phyloP scores from a whole-genome alignment of 1,140 invertebrate species.

The Micrasema longulum region DNA sequence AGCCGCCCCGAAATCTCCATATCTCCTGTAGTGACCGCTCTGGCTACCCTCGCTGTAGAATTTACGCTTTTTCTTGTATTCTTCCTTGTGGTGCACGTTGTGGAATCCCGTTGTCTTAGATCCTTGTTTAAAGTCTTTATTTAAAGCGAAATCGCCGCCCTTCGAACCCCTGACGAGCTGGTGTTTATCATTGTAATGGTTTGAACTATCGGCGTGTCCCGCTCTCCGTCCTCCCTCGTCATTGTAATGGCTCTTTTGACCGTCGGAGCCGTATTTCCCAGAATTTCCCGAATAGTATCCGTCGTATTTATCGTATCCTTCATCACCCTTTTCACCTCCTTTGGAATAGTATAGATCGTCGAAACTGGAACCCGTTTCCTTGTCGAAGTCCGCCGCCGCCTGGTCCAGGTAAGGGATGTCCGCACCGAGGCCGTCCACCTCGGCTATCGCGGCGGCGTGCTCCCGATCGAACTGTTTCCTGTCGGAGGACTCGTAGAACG shows the following conservation, averaged over 20 bases:
- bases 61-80: constrained; percentile 78
- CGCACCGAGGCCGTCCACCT: constrained; percentile 57
- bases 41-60: constrained; percentile 77
- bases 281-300: constrained; percentile 66
- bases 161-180: constrained; percentile 58
- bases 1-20: constrained; percentile 67
- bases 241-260: constrained; percentile 64
- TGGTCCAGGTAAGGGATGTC: constrained; percentile 52
- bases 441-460: constrained; percentile 51
- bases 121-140: constrained; percentile 72
- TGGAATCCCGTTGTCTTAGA: constrained; percentile 76
- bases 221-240: constrained; percentile 59
- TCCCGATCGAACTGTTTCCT: constrained; percentile 2
- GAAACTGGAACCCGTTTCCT: constrained; percentile 59
- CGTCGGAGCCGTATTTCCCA: constrained; percentile 61
- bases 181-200: constrained; percentile 60
- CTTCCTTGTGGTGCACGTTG: constrained; percentile 78
- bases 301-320: constrained; percentile 61
- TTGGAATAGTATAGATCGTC: constrained; percentile 58
- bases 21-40: constrained; percentile 71
- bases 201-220: constrained; percentile 60
- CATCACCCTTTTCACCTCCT: constrained; percentile 62
- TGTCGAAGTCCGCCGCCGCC: constrained; percentile 56
- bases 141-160: constrained; percentile 63
- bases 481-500: not conserved